These are phyloP conservation scores for Micromesistius poutassou DNA, from an alignment of 2,797 vertebrate genomes.

Conservation along the genomic window DNA sequence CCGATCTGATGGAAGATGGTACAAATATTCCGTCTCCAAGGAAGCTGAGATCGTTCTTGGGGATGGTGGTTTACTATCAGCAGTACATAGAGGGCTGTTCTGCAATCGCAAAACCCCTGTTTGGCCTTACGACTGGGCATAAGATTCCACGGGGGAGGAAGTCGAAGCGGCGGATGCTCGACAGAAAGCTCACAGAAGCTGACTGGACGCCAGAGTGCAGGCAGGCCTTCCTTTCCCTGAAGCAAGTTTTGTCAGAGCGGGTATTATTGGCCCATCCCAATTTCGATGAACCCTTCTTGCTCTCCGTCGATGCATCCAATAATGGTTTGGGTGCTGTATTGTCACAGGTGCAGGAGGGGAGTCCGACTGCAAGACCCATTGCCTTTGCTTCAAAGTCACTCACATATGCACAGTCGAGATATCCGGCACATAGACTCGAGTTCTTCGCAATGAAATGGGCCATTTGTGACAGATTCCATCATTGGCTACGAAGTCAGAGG, in stretches of 20 bases:
- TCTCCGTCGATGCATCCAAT: slow-evolving; percentile 19
- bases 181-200: slow-evolving; percentile 5
- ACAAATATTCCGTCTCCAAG: neutral
- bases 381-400: slow-evolving; percentile 1
- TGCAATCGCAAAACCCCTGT: slow-evolving; percentile 21
- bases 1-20: neutral
- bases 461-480: slow-evolving; percentile 24
- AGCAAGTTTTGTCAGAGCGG: slow-evolving; percentile 13
- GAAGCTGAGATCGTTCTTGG: slow-evolving; percentile 16
- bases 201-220: slow-evolving; percentile 18
- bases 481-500: neutral
- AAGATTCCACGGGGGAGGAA: slow-evolving; percentile 3
- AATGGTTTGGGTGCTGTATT: slow-evolving; percentile 21
- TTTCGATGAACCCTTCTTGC: slow-evolving; percentile 13
- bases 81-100: slow-evolving; percentile 28
- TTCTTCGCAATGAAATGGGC: slow-evolving; percentile 24
- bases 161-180: neutral
- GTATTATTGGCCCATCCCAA: slow-evolving; percentile 21
- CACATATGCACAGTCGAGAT: slow-evolving; percentile 10
- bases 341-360: neutral
- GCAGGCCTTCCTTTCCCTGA: slow-evolving; percentile 2
- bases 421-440: slow-evolving; percentile 24
- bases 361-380: neutral
- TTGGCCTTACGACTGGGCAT: slow-evolving; percentile 6
- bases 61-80: slow-evolving; percentile 11